A percentile compares a stretch with the other conserved stretches of the same genome.
phyloP scores from a whole-genome alignment of 1,140 invertebrate genomes.

The Oreohelix idahoensis region DNA sequence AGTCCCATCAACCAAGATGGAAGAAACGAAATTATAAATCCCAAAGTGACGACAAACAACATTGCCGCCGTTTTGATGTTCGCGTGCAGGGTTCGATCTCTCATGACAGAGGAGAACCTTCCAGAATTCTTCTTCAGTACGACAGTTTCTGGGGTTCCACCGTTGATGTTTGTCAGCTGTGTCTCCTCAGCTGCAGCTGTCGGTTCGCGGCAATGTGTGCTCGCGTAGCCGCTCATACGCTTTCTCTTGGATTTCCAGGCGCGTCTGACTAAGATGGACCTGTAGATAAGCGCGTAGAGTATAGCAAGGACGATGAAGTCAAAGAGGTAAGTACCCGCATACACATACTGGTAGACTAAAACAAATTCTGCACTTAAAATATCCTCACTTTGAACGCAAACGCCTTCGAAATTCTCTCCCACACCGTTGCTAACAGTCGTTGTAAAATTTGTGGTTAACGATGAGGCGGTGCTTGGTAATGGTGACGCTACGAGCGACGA shows the following conservation, averaged over 20 bases:
- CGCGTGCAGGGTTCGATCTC: constrained; percentile 56
- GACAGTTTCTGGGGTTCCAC: constrained; percentile 24
- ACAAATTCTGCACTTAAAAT: constrained; percentile 49
- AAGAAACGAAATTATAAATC: constrained; percentile 64
- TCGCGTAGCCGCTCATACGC: constrained; percentile 49
- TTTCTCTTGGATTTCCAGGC: constrained; percentile 55
- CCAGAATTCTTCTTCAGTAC: background rate
- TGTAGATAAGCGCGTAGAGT: constrained; percentile 64
- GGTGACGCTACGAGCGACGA: background rate
- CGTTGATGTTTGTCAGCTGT: constrained; percentile 50
- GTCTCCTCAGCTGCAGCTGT: constrained; percentile 43
- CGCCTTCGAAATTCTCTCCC: background rate
- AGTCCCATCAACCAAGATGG: constrained; percentile 65
- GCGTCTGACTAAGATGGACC: constrained; percentile 59
- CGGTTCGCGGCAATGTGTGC: constrained; percentile 27
- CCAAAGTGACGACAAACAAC: constrained; percentile 67
- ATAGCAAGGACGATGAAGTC: constrained; percentile 60
- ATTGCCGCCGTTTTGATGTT: constrained; percentile 68
- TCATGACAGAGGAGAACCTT: constrained; percentile 42
- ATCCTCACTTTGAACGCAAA: background rate
- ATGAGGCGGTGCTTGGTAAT: background rate
- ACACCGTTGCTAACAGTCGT: background rate
- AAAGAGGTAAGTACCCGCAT: constrained; percentile 58
- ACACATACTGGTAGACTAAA: constrained; percentile 59
- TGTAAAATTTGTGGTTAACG: background rate